These are phyloP conservation scores for Trissolcus basalis DNA, from an alignment of 1,140 invertebrate species.

Conservation along the genomic window DNA sequence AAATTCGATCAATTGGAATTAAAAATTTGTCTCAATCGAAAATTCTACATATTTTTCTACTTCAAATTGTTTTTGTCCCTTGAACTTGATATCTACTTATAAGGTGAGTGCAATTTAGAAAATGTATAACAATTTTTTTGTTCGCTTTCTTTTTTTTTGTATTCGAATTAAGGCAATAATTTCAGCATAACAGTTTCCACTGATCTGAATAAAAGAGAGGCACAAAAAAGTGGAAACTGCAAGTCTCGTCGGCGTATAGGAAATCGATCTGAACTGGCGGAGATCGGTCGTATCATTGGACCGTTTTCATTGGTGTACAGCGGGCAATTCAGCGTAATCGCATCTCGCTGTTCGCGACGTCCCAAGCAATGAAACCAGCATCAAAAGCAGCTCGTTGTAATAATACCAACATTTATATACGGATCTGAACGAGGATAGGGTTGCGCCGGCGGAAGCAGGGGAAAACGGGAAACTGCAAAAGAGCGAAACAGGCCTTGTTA, in stretches of 20 bases:
- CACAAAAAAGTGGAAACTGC: not conserved
- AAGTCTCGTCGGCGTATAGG: conserved; percentile 18
- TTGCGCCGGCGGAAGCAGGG: conserved; percentile 5
- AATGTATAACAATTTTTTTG: too few species aligned
- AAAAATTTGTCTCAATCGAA: too few species aligned
- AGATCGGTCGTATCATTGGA: conserved; percentile 63
- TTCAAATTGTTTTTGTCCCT: too few species aligned
- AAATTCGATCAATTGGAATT: too few species aligned
- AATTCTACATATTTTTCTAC: too few species aligned
- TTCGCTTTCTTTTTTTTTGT: too few species aligned
- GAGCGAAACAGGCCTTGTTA: conserved; percentile 62
- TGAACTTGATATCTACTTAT: too few species aligned
- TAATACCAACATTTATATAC: conserved; percentile 71
- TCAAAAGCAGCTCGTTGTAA: conserved; percentile 66
- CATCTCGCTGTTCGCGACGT: conserved; percentile 29
- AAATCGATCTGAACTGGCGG: conserved; percentile 62
- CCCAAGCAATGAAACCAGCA: conserved; percentile 62
- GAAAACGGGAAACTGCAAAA: conserved; percentile 47
- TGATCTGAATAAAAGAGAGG: not conserved
- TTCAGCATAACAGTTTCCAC: not conserved
- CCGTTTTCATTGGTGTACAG: conserved; percentile 34
- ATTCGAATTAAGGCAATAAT: too few species aligned
- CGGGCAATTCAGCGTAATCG: conserved; percentile 43
- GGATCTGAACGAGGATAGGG: conserved; percentile 15
- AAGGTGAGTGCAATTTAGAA: too few species aligned